Evolutionary conservation across 2,797 vertebrate species (phyloP).

Genomic region (Lophotriccus pileatus): DNA sequence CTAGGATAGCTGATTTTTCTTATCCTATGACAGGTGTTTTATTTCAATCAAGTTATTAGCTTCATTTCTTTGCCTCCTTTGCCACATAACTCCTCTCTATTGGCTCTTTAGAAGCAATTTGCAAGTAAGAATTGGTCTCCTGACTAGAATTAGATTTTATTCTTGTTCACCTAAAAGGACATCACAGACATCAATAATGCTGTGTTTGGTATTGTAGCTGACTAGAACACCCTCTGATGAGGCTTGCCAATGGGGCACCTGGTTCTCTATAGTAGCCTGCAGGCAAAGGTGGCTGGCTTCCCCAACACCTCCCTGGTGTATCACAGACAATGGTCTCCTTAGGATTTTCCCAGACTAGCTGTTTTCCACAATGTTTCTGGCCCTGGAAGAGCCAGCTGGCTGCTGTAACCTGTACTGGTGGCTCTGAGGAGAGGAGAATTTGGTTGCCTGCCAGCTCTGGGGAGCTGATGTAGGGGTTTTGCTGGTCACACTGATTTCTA

Average conservation of each 20-base stretch:
- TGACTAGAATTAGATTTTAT: conserved; percentile 7
- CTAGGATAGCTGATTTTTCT: neutral
- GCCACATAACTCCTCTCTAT: neutral
- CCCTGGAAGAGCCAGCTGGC: neutral
- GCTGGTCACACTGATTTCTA: neutral
- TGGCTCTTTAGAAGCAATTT: conserved; percentile 16
- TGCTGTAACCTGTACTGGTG: neutral
- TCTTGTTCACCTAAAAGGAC: neutral
- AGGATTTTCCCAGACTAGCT: neutral
- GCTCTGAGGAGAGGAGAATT: neutral
- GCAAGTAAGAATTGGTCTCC: conserved; percentile 24
- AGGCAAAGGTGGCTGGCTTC: neutral
- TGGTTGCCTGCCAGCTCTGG: neutral
- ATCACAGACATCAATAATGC: neutral
- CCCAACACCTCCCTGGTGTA: neutral
- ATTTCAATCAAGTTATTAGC: conserved; percentile 31
- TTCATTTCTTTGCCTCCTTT: conserved; percentile 10
- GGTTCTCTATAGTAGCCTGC: neutral
- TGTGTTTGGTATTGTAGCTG: neutral
- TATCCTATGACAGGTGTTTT: neutral
- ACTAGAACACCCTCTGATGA: neutral
- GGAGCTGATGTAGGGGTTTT: neutral
- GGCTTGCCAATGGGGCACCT: neutral
- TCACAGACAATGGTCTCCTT: rapidly evolving
- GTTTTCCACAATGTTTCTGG: neutral